A percentile compares a stretch with the other conserved stretches of the same genome.
Evolutionary conservation across 53 echinoderm and acorn worm species (phyloP).

Genomic region (Astropecten irregularis): DNA sequence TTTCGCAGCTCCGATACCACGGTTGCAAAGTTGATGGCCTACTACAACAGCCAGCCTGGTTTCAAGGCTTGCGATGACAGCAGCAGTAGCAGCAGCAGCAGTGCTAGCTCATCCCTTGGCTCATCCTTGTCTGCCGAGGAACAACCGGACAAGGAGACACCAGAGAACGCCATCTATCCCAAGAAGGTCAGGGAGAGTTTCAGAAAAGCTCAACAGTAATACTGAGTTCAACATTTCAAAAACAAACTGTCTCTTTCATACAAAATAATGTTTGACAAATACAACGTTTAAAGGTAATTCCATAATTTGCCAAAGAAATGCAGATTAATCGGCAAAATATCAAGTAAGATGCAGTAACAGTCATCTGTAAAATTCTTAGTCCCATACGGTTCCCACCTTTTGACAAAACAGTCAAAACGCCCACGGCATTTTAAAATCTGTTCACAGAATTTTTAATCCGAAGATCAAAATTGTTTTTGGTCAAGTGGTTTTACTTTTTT

Average conservation of each 20-base stretch:
- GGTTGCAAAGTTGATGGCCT: slow-evolving; percentile 35
- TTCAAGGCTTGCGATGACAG: slow-evolving; percentile 22
- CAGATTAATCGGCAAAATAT: too few species aligned
- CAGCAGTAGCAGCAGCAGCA: neutral
- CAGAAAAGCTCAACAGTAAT: neutral
- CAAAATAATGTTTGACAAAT: neutral
- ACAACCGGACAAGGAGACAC: neutral
- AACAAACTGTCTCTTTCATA: neutral
- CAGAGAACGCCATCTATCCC: slow-evolving; percentile 9
- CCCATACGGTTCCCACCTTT: too few species aligned
- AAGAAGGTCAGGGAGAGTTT: neutral
- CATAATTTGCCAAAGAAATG: too few species aligned
- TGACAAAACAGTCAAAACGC: too few species aligned
- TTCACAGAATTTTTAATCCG: too few species aligned
- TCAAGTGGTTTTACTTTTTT: too few species aligned
- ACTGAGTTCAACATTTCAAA: neutral
- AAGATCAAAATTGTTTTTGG: too few species aligned
- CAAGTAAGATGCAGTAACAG: too few species aligned
- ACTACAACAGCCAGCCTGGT: slow-evolving; percentile 26
- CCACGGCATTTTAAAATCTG: too few species aligned
- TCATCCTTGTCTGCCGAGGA: neutral
- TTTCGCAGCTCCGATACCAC: slow-evolving; percentile 35
- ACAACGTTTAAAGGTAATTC: too few species aligned
- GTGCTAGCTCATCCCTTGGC: neutral
- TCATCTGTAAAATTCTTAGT: too few species aligned